Conservation (phyloP, 2,113 vertebrate species). For the Bathybates hornii region DNA sequence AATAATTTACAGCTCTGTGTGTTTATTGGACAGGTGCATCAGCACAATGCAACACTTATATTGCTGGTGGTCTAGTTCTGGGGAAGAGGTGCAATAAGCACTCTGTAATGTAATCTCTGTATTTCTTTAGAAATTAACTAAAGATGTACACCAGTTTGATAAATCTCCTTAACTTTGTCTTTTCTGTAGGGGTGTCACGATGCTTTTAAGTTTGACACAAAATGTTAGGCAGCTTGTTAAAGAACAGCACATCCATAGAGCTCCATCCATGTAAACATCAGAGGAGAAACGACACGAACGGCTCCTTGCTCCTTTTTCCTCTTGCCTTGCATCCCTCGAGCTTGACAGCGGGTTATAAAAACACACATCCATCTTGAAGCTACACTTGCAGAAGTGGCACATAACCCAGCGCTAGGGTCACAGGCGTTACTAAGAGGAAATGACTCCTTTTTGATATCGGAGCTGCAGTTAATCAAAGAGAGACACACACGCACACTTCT, state of each 20-base stretch:
- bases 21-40: not conserved
- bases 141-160: not conserved
- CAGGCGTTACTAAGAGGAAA: constrained; percentile 57
- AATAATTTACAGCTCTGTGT: not conserved
- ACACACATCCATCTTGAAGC: constrained; percentile 62
- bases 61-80: constrained; percentile 1
- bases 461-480: constrained; percentile 48
- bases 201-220: not conserved
- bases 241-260: not conserved
- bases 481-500: not conserved
- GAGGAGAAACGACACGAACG: not conserved
- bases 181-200: not conserved
- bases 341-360: constrained; percentile 63
- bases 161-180: not conserved
- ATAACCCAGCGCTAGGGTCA: constrained; percentile 21
- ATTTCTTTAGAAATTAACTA: not conserved
- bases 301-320: not conserved
- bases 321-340: not conserved
- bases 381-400: constrained; percentile 19
- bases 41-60: not conserved
- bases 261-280: not conserved
- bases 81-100: not conserved
- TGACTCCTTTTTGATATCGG: constrained; percentile 51
- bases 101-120: not conserved
- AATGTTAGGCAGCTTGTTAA: not conserved